Conservation (phyloP, 2,888 invertebrate species). For the Leucania comma region DNA sequence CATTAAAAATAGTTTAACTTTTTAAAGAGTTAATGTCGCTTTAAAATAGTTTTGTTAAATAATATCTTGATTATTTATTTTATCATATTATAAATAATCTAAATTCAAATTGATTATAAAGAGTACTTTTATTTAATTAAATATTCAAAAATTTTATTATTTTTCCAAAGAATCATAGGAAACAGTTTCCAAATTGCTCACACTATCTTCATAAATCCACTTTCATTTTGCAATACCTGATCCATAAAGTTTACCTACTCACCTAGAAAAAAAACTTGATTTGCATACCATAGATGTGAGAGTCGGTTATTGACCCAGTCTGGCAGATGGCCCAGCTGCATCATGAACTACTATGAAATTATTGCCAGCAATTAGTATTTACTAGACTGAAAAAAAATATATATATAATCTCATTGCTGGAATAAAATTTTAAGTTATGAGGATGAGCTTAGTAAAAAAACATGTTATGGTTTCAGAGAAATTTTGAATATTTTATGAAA, state of each 20-base stretch:
- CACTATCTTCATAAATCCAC: background rate
- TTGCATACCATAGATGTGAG: constrained; percentile 43
- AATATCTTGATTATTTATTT: background rate
- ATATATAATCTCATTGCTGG: constrained; percentile 14
- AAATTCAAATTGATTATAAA: background rate
- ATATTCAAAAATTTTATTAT: background rate
- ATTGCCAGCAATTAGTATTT: constrained; percentile 58
- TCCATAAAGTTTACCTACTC: constrained; percentile 57
- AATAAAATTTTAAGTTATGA: constrained; percentile 15
- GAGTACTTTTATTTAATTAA: background rate
- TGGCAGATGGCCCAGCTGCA: constrained; percentile 78
- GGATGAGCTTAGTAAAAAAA: constrained; percentile 7
- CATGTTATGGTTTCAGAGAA: constrained; percentile 27
- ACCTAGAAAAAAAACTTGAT: constrained; percentile 68
- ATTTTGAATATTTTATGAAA: constrained; percentile 27
- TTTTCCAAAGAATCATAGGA: background rate
- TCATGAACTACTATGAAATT: constrained; percentile 47
- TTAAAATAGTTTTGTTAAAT: background rate
- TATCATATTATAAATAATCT: background rate
- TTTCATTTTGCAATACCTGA: constrained; percentile 11
- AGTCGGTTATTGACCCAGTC: constrained; percentile 83
- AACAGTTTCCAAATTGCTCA: background rate
- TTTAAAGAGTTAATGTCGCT: background rate
- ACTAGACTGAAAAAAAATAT: constrained; percentile 1
- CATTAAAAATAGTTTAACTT: constrained; percentile 4